Base-by-base conservation (phyloP, 2,888 invertebrate species). In the Lithosia quadra region DNA sequence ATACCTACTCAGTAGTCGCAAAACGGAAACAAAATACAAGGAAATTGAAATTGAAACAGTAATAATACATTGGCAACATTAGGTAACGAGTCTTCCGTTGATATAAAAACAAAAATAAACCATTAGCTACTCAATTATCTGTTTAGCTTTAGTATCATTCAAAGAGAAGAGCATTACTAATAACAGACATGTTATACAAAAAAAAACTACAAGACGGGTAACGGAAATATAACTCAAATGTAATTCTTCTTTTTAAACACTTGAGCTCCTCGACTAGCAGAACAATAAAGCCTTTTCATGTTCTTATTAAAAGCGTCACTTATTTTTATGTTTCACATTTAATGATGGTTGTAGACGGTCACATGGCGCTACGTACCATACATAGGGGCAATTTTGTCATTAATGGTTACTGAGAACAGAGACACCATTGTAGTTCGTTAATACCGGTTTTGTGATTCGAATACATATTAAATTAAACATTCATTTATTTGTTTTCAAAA, bases 261-360 rank as follows among this genome's bases (percentile, higher is more conserved):
- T 74, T 68, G 69, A 74, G 69, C 69, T 68, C 67, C 72, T 63
- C 33, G 67, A 65, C 77, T 76, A 72, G 67, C 72, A 58, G 34
- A 75, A 79, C 78, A 81, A 79, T 81, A 79, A 74, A 81, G 78
- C 73, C 64, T 79, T 81, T 79, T 79, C 80, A 76, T 76, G 81
- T 78, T 74, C 67, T 69, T 74, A 70, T 75, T 78, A 78, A 80
- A 75, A 76, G 75, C 73, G 68, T 74, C 74, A 73, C 67, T 79
- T 81, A 78, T 75, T 72, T 79, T 79, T 73, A 81, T 81, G 76
- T 71, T 55, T 60, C 66, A 73, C 73, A 72, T 76, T 77, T 81
- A 75, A 77, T 72, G 73, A 73, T 57, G 18, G 69, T 72, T 24
- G 66, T 75, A 60, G 62, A 63, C 59, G 57, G 67, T 67, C 67